Percentiles rank a stretch among this genome's conserved stretches.
Evolutionary conservation across 1,140 invertebrate species (phyloP).

Genomic region (Pachyrhynchus sulphureomaculatus): DNA sequence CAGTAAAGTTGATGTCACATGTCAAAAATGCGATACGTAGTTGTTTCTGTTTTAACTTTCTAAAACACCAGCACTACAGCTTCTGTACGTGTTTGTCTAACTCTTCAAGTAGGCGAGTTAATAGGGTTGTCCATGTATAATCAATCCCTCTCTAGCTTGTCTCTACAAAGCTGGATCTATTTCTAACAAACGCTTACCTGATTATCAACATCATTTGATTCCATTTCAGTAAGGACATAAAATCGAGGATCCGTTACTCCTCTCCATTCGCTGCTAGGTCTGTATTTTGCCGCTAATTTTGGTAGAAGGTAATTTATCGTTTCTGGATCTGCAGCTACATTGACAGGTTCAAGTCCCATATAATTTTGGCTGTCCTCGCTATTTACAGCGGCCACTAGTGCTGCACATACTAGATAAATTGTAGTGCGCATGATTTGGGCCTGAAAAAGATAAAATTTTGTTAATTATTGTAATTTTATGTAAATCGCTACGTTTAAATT

Average conservation of each 20-base stretch:
- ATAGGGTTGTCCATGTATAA: too few species aligned
- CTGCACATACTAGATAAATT: conserved; percentile 46
- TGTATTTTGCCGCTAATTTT: conserved; percentile 49
- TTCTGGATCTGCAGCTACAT: conserved; percentile 46
- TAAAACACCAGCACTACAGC: too few species aligned
- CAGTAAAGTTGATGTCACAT: too few species aligned
- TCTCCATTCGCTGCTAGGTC: conserved; percentile 42
- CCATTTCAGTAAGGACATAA: conserved; percentile 48
- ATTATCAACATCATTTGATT: conserved; percentile 40
- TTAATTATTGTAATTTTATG: too few species aligned
- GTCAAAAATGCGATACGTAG: too few species aligned
- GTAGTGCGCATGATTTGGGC: conserved; percentile 43
- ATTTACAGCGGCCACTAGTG: conserved; percentile 39
- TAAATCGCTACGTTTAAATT: too few species aligned
- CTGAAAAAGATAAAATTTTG: conserved; percentile 35
- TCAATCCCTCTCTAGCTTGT: too few species aligned
- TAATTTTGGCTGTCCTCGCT: conserved; percentile 41
- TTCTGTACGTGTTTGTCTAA: too few species aligned
- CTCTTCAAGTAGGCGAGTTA: too few species aligned
- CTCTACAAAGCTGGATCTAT: too few species aligned
- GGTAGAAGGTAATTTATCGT: conserved; percentile 49
- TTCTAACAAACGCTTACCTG: conserved; percentile 25
- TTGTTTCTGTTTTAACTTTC: too few species aligned
- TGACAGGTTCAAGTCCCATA: conserved; percentile 36
- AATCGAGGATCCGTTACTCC: conserved; percentile 44